Evolutionary conservation across 2,888 invertebrate species (phyloP), one percentile per base, ranked within the genome.

Genomic region (Dynastes maya): DNA sequence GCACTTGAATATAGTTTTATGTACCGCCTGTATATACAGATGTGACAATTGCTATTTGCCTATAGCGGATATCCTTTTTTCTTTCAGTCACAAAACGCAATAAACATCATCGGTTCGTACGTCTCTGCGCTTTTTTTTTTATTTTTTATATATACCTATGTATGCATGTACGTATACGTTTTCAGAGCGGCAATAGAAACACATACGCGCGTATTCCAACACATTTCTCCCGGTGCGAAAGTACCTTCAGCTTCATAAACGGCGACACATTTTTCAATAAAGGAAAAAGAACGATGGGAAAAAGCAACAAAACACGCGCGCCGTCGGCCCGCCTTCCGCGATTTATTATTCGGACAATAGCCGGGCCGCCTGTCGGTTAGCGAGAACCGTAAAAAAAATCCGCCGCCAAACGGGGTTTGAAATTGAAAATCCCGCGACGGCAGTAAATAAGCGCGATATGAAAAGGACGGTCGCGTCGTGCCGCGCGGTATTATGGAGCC

Each of bases 341-440:
- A 63, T 63, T 63, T 63, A 63, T 58, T 63, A 63, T 63, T 32
- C 63, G 63, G 63, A 63, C 63, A 63, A 63, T 63, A 32, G 32
- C 63, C 32, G 32, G 32, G 32, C 32, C 11, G 63, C 29, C 29
- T 32, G 13, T 29, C 29, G 29, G 32, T 4, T 13, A 6, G 63
- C 63, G 27, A 45, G 45, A 0, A 8, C 45, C 45, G 63, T 63
- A 63, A 63, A 63, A 63, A 27, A 58, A 22, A 58, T 58, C 55
- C 63, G 63, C 29, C 63, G 32, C 13, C 63, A 29, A 63, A 32
- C 63, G 29, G 63, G 63, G 32, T 63, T 32, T 32, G 27, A 51
- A 68, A 68, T 68, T 68, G 68, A 68, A 68, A 68, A 68, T 51
- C 68, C 68, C 68, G 51, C 68, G 68, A 58, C 40, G 29, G 51